Evolutionary conservation across 2,888 invertebrate species (phyloP).

Genomic region (Biston stratarius): DNA sequence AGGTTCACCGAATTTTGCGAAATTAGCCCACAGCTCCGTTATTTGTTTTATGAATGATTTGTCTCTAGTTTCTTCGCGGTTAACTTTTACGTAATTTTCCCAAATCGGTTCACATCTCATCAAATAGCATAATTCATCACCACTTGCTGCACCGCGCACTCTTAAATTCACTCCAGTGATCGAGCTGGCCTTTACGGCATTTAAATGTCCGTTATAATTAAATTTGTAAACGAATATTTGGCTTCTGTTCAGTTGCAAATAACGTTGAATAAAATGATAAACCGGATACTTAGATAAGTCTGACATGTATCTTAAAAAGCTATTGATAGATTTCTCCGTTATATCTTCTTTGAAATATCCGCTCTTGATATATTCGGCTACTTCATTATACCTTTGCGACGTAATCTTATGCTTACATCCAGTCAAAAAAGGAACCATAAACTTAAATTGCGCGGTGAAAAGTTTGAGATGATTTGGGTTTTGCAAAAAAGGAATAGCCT

Average conservation of each 20-base stretch:
- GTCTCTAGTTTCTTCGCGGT: conserved; percentile 59
- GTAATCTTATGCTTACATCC: conserved; percentile 66
- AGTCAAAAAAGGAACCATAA: conserved; percentile 73
- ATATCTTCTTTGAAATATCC: conserved; percentile 68
- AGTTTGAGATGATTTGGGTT: conserved; percentile 67
- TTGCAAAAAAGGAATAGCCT: conserved; percentile 74
- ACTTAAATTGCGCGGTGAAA: conserved; percentile 68
- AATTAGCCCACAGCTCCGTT: conserved; percentile 79
- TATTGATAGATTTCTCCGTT: conserved; percentile 62
- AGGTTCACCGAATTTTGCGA: conserved; percentile 77
- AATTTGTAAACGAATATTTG: conserved; percentile 78
- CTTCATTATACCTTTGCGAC: conserved; percentile 57
- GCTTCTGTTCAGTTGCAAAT: conserved; percentile 51
- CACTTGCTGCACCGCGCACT: conserved; percentile 77
- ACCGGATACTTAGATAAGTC: conserved; percentile 78
- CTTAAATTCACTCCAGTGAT: conserved; percentile 54
- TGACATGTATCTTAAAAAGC: conserved; percentile 72
- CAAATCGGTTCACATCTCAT: conserved; percentile 77
- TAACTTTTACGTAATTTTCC: conserved; percentile 66
- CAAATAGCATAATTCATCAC: conserved; percentile 81
- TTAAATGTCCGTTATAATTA: conserved; percentile 75
- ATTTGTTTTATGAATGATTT: conserved; percentile 70
- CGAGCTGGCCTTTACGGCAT: conserved; percentile 69
- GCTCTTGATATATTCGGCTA: conserved; percentile 64
- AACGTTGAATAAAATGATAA: conserved; percentile 70